Conservation (phyloP, 2,888 invertebrate genomes). For the Alcis repandata region DNA sequence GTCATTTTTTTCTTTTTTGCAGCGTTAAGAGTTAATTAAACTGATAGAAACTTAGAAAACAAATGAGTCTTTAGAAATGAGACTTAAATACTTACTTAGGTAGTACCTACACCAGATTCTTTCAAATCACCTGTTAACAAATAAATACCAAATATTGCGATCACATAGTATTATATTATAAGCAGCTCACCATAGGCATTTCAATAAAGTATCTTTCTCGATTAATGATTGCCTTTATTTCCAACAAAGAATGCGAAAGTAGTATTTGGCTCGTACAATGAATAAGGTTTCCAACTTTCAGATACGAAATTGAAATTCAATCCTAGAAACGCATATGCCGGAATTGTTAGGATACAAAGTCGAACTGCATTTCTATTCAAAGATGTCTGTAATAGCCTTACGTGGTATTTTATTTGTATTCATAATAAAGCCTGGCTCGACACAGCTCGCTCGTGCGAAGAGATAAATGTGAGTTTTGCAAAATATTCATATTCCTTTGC, state of each 20-base stretch:
- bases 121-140: too few relatives aligned
- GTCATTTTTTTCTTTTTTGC: too few relatives aligned
- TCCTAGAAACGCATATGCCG: not conserved
- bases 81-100: too few relatives aligned
- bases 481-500: not conserved
- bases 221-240: too few relatives aligned
- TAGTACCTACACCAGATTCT: too few relatives aligned
- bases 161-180: too few relatives aligned
- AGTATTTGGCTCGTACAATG: not conserved
- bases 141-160: too few relatives aligned
- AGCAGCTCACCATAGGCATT: too few relatives aligned
- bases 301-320: not conserved
- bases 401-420: slow-evolving; percentile 18
- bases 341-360: not conserved
- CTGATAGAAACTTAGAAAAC: too few relatives aligned
- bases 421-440: not conserved
- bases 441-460: not conserved
- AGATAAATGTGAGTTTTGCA: not conserved
- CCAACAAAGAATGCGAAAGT: not conserved
- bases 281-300: not conserved
- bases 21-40: too few relatives aligned
- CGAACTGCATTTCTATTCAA: slow-evolving; percentile 11
- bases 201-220: too few relatives aligned
- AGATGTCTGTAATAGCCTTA: slow-evolving; percentile 4
- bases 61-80: too few relatives aligned